These are phyloP conservation scores for Sisor rabdophorus DNA, from an alignment of 2,113 vertebrate species.

Conservation along the genomic window DNA sequence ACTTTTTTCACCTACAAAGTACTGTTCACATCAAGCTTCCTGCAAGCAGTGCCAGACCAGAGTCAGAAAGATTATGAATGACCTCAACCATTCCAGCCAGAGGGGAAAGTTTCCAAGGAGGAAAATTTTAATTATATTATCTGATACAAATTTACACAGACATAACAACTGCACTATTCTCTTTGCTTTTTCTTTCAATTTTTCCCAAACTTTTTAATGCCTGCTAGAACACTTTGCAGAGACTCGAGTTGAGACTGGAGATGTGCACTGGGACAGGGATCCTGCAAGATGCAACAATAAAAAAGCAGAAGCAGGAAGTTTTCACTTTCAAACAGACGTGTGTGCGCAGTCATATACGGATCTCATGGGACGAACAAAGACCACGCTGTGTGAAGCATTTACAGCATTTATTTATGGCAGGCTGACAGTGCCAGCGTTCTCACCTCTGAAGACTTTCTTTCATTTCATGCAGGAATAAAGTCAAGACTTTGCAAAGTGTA, in stretches of 20 bases:
- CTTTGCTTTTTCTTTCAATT: neutral
- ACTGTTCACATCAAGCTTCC: no score
- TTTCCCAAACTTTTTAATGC: neutral
- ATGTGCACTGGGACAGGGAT: neutral
- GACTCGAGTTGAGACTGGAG: neutral
- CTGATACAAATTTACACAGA: neutral
- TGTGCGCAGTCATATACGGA: neutral
- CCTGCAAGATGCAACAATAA: neutral
- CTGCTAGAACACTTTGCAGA: neutral
- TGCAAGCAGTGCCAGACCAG: no score
- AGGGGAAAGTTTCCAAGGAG: no score
- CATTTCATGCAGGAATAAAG: no score
- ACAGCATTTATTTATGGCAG: slow-evolving; percentile 3
- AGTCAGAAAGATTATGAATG: no score
- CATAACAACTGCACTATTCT: no score
- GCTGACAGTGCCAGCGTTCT: neutral
- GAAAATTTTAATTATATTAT: no score
- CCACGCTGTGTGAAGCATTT: slow-evolving; percentile 9
- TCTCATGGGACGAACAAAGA: slow-evolving; percentile 6
- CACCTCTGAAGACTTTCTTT: no score
- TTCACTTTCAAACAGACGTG: neutral
- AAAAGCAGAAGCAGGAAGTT: neutral
- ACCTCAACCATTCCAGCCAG: no score
- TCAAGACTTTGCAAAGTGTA: no score
- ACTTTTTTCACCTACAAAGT: no score